These are phyloP conservation scores for Teleiodes luculella DNA, from an alignment of 2,888 invertebrate species.

Conservation along the genomic window DNA sequence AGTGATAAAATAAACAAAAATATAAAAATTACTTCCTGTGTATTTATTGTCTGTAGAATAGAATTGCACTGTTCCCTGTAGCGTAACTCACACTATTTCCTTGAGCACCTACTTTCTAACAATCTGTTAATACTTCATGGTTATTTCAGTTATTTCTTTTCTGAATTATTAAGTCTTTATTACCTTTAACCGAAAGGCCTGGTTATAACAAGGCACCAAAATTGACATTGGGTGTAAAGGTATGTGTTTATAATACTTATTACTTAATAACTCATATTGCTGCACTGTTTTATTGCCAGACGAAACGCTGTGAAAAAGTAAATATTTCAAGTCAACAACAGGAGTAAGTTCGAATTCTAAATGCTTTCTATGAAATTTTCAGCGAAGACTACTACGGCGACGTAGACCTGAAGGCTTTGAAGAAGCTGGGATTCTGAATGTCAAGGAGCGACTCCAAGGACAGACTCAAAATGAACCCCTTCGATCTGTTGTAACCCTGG, in stretches of 20 bases:
- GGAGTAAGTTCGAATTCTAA: background rate
- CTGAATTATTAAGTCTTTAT: constrained; percentile 7
- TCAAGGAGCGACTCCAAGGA: constrained; percentile 70
- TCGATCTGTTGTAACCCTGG: constrained; percentile 49
- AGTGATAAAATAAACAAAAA: constrained; percentile 77
- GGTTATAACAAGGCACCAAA: constrained; percentile 25
- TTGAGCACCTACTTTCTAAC: constrained; percentile 57
- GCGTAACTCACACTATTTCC: constrained; percentile 50
- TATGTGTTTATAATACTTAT: background rate
- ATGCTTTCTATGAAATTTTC: constrained; percentile 39
- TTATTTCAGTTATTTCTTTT: constrained; percentile 43
- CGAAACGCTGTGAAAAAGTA: too few species aligned
- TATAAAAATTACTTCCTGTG: constrained; percentile 57
- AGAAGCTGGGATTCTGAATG: constrained; percentile 87
- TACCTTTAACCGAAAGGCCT: constrained; percentile 33
- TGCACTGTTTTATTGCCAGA: too few species aligned
- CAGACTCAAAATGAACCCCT: constrained; percentile 68
- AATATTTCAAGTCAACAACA: too few species aligned
- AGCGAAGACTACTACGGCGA: constrained; percentile 97
- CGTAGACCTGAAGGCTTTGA: constrained; percentile 91
- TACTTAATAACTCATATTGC: too few species aligned
- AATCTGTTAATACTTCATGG: constrained; percentile 55
- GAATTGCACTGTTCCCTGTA: constrained; percentile 55
- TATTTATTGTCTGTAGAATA: constrained; percentile 54
- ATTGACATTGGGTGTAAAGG: constrained; percentile 2